Base-by-base conservation (phyloP, 2,113 vertebrate species). In the Gavialis gangeticus region DNA sequence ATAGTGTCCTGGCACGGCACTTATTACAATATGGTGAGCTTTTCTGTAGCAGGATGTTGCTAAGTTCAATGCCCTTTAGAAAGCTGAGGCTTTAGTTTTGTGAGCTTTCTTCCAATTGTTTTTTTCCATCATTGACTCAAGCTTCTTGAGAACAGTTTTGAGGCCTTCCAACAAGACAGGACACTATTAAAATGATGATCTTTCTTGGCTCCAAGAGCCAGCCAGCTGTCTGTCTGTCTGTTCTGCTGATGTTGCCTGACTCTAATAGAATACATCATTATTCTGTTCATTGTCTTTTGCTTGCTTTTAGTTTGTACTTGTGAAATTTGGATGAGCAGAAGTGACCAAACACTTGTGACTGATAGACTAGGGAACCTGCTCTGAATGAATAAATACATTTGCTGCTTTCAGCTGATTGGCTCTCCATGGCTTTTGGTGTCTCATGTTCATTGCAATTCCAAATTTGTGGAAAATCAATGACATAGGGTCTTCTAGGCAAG, bases 1-100 rank as follows among this genome's bases (percentile, higher is more conserved):
- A 77, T 81, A 82, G 76, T 81, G 19, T 63, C 93, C 91, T 87
- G 71, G 89, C 62, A 63, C 75, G 86, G 92, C 79, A 75, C 88
- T 84, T 78, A 75, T 87, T 90, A 34, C 84, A 90, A 67, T 73
- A 82, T 83, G 64, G 21, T 56, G 62, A 78, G 15, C 34, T 71
- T 80, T 71, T 86, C 89, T 34, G 4, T 12, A 75, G 28, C 66
- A 69, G 71, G 12, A 28, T 2, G 5, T 22, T 81, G 59, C 73
- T 79, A 66, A 87, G 27, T 37, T 14, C 11, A 22, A 1, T 54
- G 64, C 37, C 67, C 93, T 84, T 63, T 73, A 82, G 81, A 46
- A 91, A 82, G 57, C 17, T 79, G 82, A 24, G 21, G 46, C 12
- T 27, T 11, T 83, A 95, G 69, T 91, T 64, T 57, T 37, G 30